Evolutionary conservation across 1,140 invertebrate species (phyloP).

Genomic region (Neotoxoptera formosana): DNA sequence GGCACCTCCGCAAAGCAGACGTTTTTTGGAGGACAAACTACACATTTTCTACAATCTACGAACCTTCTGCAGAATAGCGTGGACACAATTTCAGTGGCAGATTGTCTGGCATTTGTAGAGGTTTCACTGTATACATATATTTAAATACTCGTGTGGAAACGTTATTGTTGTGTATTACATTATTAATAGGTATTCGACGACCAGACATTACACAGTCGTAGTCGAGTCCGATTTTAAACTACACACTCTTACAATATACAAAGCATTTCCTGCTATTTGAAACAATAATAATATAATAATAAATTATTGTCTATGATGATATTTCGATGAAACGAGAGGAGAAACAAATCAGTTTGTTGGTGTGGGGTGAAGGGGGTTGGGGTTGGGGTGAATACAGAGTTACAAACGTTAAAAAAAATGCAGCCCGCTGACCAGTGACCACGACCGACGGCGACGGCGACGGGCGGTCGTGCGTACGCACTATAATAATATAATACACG

Average conservation of each 20-base stretch:
- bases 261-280: neutral
- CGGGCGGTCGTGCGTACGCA: constrained; percentile 43
- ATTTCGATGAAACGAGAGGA: neutral
- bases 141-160: neutral
- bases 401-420: constrained; percentile 35
- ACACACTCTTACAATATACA: neutral
- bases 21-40: too few relatives aligned
- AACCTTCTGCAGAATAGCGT: too few relatives aligned
- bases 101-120: too few relatives aligned
- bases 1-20: too few relatives aligned
- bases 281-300: neutral
- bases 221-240: neutral
- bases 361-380: neutral
- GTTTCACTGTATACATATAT: neutral
- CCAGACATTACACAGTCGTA: too few relatives aligned
- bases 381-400: neutral
- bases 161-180: neutral
- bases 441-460: neutral
- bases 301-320: neutral
- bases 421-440: neutral
- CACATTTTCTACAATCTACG: too few relatives aligned
- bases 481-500: constrained; percentile 41
- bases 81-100: too few relatives aligned
- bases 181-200: neutral
- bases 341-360: neutral